phyloP scores from a whole-genome alignment of 1,140 invertebrate species.

The Aleiodes sp. region DNA sequence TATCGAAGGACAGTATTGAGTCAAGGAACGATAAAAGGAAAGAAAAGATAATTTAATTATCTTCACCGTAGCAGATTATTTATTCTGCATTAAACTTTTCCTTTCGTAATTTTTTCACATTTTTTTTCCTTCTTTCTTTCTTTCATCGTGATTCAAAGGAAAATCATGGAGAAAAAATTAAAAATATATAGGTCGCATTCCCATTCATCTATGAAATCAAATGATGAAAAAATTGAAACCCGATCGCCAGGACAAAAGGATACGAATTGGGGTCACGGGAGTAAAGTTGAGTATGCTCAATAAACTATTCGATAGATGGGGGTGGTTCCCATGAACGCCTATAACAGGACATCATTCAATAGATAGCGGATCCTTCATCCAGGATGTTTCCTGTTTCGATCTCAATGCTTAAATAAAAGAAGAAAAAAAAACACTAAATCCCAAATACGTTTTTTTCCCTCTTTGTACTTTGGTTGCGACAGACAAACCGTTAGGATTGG shows the following conservation, averaged over 20 bases:
- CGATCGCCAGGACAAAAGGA: constrained; percentile 42
- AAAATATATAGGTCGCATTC: constrained; percentile 16
- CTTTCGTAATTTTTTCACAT: neutral
- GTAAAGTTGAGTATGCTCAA: constrained; percentile 51
- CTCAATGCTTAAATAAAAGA: neutral
- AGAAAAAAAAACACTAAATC: neutral
- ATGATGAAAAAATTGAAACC: constrained; percentile 32
- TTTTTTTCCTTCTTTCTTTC: neutral
- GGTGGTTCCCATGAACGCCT: constrained; percentile 38
- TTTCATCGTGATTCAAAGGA: neutral
- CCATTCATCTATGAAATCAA: constrained; percentile 12
- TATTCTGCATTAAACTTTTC: neutral
- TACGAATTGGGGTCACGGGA: constrained; percentile 50
- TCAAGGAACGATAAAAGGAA: constrained; percentile 37
- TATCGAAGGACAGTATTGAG: constrained; percentile 30
- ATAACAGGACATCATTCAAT: constrained; percentile 28
- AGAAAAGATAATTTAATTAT: constrained; percentile 25
- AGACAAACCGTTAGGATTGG: constrained; percentile 29
- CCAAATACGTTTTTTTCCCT: constrained; percentile 10
- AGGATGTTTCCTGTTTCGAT: constrained; percentile 41
- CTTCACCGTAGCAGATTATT: neutral
- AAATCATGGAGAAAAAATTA: constrained; percentile 9
- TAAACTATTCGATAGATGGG: constrained; percentile 45
- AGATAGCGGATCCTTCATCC: constrained; percentile 47
- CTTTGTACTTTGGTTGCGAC: constrained; percentile 20